These are phyloP conservation scores for Myotis davidii DNA, from an alignment of 2,113 vertebrate genomes.

Conservation along the genomic window DNA sequence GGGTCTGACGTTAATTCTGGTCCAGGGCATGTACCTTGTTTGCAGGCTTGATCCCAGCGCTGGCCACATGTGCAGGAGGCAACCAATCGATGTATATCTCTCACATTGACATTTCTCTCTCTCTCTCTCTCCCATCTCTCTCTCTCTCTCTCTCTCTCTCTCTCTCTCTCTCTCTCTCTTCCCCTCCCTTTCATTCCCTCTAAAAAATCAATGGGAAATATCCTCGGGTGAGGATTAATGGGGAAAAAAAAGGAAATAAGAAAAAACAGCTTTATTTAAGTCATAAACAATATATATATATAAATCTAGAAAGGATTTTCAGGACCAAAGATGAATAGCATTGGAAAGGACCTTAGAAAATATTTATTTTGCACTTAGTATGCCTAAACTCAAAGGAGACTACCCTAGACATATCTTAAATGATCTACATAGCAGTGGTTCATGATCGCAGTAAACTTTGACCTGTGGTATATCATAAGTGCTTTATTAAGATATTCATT, in stretches of 20 bases:
- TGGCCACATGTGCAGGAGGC: background rate
- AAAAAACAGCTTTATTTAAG: too few species aligned
- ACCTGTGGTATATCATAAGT: background rate
- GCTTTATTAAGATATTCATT: background rate
- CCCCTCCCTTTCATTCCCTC: background rate
- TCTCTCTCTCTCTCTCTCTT: background rate
- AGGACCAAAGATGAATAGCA: background rate
- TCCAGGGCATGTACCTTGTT: background rate
- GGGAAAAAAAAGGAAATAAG: too few species aligned
- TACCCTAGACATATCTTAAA: background rate
- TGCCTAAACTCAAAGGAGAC: background rate
- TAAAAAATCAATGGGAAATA: background rate
- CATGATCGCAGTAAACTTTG: background rate
- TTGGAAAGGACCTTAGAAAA: background rate
- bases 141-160: background rate
- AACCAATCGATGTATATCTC: background rate
- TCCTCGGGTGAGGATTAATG: too few species aligned
- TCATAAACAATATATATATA: background rate
- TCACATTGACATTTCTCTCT: background rate
- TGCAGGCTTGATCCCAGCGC: too few species aligned
- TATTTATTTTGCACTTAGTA: background rate
- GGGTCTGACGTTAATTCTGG: too few species aligned
- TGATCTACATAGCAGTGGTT: background rate
- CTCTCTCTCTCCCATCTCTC: too few species aligned
- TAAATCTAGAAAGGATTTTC: background rate